These are phyloP conservation scores for Dasypogon diadema DNA, from an alignment of 2,888 invertebrate genomes.

Conservation along the genomic window DNA sequence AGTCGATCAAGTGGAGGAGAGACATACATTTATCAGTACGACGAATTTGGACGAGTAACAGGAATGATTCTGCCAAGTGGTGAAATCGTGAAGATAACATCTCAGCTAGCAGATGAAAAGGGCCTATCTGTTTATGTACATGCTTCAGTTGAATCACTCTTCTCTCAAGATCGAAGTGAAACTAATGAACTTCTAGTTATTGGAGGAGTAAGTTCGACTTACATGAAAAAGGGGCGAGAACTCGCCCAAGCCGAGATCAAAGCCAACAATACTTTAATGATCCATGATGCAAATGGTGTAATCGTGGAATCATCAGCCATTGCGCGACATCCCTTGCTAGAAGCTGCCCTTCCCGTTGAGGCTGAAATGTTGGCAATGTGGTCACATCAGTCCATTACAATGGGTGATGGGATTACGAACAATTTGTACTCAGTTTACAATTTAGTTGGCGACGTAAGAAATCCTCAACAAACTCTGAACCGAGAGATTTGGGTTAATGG, in stretches of 20 bases:
- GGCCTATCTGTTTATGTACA: constrained; percentile 82
- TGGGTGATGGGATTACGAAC: constrained; percentile 81
- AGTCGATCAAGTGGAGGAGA: constrained; percentile 87
- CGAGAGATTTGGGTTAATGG: constrained; percentile 92
- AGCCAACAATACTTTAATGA: constrained; percentile 82
- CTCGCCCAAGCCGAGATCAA: constrained; percentile 81
- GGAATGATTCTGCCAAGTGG: constrained; percentile 92
- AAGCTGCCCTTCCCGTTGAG: constrained; percentile 87
- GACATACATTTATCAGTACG: constrained; percentile 92
- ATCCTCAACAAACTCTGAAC: constrained; percentile 85
- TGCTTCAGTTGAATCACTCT: constrained; percentile 71
- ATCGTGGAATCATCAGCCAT: constrained; percentile 81
- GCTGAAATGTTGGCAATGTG: constrained; percentile 92
- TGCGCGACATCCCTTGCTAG: constrained; percentile 84
- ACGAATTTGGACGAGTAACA: constrained; percentile 87
- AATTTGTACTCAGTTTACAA: constrained; percentile 86
- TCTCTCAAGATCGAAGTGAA: constrained; percentile 72
- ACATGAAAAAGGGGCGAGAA: constrained; percentile 78
- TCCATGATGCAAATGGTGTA: constrained; percentile 81
- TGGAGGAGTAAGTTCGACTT: constrained; percentile 76
- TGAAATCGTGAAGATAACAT: constrained; percentile 84
- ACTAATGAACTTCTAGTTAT: constrained; percentile 74
- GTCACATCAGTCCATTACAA: constrained; percentile 84
- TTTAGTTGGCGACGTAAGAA: constrained; percentile 86
- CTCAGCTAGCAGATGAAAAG: constrained; percentile 81